phyloP scores from a whole-genome alignment of 2,888 invertebrate genomes.

The Himalopsyche japonica region DNA sequence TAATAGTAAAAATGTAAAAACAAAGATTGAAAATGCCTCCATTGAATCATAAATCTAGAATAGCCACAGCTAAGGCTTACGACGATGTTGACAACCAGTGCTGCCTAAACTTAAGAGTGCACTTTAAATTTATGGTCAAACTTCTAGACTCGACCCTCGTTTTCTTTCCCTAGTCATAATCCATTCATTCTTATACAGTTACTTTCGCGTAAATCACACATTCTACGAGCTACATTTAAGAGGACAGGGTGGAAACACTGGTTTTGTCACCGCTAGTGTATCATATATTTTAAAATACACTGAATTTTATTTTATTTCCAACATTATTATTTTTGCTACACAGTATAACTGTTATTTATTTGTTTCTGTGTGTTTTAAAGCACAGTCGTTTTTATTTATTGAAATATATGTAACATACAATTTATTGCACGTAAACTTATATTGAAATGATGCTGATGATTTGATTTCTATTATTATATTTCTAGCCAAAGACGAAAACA shows the following conservation, averaged over 20 bases:
- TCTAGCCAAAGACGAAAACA: too few relatives aligned
- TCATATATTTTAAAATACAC: neutral
- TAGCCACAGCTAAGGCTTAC: neutral
- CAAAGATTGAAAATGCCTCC: too few relatives aligned
- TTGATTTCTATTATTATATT: too few relatives aligned
- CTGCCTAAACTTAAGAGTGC: neutral
- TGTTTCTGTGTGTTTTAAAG: too few relatives aligned
- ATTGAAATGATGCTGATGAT: too few relatives aligned
- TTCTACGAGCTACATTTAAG: neutral
- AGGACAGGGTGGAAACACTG: neutral
- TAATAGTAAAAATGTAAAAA: too few relatives aligned
- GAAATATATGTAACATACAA: too few relatives aligned
- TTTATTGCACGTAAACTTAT: too few relatives aligned
- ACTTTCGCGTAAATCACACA: neutral
- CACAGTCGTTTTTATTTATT: too few relatives aligned
- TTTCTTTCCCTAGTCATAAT: neutral
- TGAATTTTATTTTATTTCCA: neutral
- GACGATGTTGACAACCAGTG: neutral
- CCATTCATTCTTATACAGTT: neutral
- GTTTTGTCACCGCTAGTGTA: neutral
- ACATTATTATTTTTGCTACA: neutral
- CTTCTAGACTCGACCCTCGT: neutral
- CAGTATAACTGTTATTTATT: too few relatives aligned
- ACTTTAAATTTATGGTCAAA: neutral
- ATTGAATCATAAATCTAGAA: too few relatives aligned